Evolutionary conservation across 2,888 invertebrate genomes (phyloP), one percentile per base, ranked within the genome.

Genomic region (Apantesis nais): DNA sequence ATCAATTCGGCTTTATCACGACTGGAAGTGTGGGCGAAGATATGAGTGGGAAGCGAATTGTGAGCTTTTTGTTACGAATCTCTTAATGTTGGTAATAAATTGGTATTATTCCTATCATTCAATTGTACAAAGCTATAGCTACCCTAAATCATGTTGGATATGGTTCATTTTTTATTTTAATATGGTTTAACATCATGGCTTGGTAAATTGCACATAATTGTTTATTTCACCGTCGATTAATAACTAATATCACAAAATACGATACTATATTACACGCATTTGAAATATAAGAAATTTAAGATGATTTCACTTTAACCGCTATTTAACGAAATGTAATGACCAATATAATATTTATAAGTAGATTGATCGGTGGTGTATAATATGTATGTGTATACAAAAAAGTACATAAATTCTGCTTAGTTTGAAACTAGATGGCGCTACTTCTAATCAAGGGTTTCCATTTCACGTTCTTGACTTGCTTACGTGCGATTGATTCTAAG

Each of bases 1-100:
- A 92, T 93, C 93, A 90, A 92, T 93, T 93, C 89, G 86, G 92
- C 89, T 92, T 93, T 93, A 93, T 93, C 92, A 90, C 86, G 87
- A 88, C 84, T 87, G 80, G 71, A 74, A 71, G 73, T 71, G 63
- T 76, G 85, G 82, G 72, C 7, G 72, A 85, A 86, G 85, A 48
- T 44, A 74, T 16, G 66, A 75, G 77, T 66, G 64, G n/a, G 25
- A 52, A 68, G 82, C 82, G 79, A 66, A 31, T 14, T 63, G 7
- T 22, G 58, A 58, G 55, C 4, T 29, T 58, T 55, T 58, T 58
- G 16, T 58, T 58, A 29, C 55, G 29, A 58, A 7, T 25, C 14
- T 58, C 14, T 58, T 58, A 58, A 29, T 58, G 29, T 29, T 58
- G 12, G 14, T 29, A 11, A 58, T 58, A 58, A 58, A 58, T 58